Evolutionary conservation across 2,888 invertebrate species (phyloP), one percentile per base, ranked within the genome.

Genomic region (Hemithea aestivaria): DNA sequence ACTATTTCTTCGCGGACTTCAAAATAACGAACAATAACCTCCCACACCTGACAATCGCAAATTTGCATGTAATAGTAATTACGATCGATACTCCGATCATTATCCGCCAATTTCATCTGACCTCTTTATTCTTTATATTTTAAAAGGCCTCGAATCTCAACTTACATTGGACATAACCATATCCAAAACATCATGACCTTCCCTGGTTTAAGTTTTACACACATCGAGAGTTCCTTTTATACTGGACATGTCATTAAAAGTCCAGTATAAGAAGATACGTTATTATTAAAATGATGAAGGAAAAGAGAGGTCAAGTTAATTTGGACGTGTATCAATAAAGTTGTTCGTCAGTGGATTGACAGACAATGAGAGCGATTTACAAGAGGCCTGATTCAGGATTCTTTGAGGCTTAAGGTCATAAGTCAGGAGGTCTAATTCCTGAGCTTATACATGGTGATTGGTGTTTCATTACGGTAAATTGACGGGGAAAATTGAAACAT

Each of bases 261-360:
- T 16, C 16, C 16, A 16, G 16, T 4, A 4, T 16, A 16, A 5
- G 2, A 16, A 16, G 16, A 16, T 5, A 16, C 16, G 5, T 16
- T 5, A 4, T 16, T 16, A 5, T 16, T 16, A 5, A 5, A 16
- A 5, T 4, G 2, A 16, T 5, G 5, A 16, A 16, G 16, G 16
- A 16, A 5, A 2, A 16, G 2, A 16, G 16, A 16, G 35, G 10
- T 28, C 27, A 28, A 9, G 9, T 23, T 16, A 23, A 7, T 16
- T 7, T 35, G 35, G 35, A 16, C 1, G 2, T 2, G 27, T 35
- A 35, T 35, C 35, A 28, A 35, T 35, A 35, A 27, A 35, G 35
- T 35, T 35, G 35, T 35, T 35, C 35, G 22, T 35, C 35, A 35
- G 35, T 9, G 5, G 35, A 35, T 35, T 35, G 35, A 35, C 35